Evolutionary conservation across 30 jellyfish, hydroid and myxozoan species (phyloP), one percentile per base, ranked within the genome.

Genomic region (Aurelia sp.): DNA sequence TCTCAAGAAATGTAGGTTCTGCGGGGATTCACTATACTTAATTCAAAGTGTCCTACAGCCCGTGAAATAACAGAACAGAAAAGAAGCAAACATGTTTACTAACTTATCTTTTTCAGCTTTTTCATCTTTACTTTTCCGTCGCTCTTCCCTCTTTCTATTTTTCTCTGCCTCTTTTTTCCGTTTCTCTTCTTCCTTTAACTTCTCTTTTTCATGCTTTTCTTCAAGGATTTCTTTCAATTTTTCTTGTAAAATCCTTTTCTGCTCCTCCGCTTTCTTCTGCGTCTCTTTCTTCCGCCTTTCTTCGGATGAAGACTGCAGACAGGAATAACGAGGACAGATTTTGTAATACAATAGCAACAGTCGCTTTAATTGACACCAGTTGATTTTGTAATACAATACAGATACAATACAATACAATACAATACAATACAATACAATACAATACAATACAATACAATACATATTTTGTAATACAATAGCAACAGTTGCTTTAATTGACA

Each of bases 151-250:
- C 44, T 65, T 76, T 63, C 67, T 58, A 62, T 40, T 67, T 22
- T 58, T 64, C 80, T 82, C 96, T 68, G 76, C 97, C 53, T 73
- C 81, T 78, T 92, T 85, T 67, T 38, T 78, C 57, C 77, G 63
- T 80, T 87, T 92, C 63, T 86, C 97, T 55, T 67, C 79, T 61
- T 88, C 97, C 41, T 83, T 87, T 79, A 65, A 62, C 35, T 51
- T 72, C 63, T 92, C 97, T 55, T 92, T 82, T n/a, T 82, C 90
- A 60, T 76, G 88, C 35, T 92, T 89, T 19, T 74, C 97, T 64
- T 72, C 84, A 9, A 76, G 47, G 12, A 74, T 71, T 80, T 91
- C 94, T 19, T 74, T 75, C 67, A 80, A 72, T 57, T 67, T 72
- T 55, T 78, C 91, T 63, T 78, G 60, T 16, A 77, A 13, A 19